Evolutionary conservation across 2,888 invertebrate species (phyloP).

Genomic region (Julus scandinavius): DNA sequence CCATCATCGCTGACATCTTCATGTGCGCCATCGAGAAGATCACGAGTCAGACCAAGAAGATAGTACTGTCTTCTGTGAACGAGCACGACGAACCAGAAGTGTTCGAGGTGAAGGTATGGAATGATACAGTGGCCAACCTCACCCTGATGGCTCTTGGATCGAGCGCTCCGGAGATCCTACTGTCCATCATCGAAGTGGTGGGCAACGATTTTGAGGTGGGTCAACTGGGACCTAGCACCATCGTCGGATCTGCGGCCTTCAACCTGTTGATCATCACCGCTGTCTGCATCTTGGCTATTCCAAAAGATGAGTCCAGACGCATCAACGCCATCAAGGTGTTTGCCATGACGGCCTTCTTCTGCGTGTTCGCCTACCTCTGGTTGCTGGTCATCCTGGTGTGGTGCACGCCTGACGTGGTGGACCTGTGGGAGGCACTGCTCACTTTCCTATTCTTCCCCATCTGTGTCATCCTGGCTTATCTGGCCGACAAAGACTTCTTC

Average conservation of each 20-base stretch:
- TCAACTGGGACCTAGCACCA: constrained; percentile 71
- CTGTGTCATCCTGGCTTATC: constrained; percentile 70
- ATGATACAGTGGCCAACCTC: constrained; percentile 72
- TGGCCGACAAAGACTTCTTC: constrained; percentile 68
- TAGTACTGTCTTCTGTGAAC: constrained; percentile 62
- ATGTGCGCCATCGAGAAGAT: constrained; percentile 72
- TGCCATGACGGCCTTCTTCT: constrained; percentile 67
- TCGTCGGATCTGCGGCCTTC: constrained; percentile 72
- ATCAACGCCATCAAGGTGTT: constrained; percentile 69
- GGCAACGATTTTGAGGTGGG: constrained; percentile 65
- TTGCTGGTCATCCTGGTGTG: constrained; percentile 69
- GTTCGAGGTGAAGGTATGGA: constrained; percentile 69
- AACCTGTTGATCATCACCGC: constrained; percentile 71
- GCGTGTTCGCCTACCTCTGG: constrained; percentile 73
- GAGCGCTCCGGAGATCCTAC: constrained; percentile 71
- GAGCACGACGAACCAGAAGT: constrained; percentile 67
- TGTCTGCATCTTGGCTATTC: constrained; percentile 69
- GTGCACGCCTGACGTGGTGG: constrained; percentile 67
- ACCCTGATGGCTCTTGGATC: constrained; percentile 72
- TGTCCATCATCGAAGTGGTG: constrained; percentile 69
- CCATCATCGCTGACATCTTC: constrained; percentile 72
- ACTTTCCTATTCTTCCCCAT: constrained; percentile 71
- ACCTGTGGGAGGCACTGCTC: constrained; percentile 72
- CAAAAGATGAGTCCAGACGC: constrained; percentile 65
- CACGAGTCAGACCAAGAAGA: constrained; percentile 69